Percentiles rank a stretch among this genome's conserved stretches.
These are phyloP conservation scores for Lepidocyrtoides sp. DNA, from an alignment of 2,888 invertebrate species.

Conservation along the genomic window DNA sequence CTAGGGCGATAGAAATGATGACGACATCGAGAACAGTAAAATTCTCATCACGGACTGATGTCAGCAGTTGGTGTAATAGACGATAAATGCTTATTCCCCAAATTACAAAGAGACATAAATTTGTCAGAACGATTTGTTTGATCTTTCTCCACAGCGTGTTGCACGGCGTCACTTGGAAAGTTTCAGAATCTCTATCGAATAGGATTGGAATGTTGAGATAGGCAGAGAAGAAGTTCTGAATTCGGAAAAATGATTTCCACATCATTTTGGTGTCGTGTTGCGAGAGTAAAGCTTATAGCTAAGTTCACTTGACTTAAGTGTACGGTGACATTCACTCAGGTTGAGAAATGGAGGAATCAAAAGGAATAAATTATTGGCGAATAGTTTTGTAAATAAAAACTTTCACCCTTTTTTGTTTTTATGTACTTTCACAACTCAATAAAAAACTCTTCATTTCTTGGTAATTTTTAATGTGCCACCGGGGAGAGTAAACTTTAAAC, in stretches of 20 bases:
- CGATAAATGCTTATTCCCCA: slow-evolving; percentile 75
- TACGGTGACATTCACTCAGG: neutral
- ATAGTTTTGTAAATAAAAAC: slow-evolving; percentile 23
- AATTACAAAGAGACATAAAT: slow-evolving; percentile 74
- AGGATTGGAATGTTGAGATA: slow-evolving; percentile 67
- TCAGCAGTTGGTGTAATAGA: slow-evolving; percentile 71
- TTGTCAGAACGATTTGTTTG: slow-evolving; percentile 73
- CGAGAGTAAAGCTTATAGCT: neutral
- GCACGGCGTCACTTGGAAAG: slow-evolving; percentile 68
- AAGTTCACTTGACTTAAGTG: neutral
- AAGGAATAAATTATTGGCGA: slow-evolving; percentile 13
- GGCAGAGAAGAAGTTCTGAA: slow-evolving; percentile 65
- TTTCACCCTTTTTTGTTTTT: neutral
- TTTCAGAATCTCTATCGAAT: slow-evolving; percentile 43
- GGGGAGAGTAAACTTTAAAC: slow-evolving; percentile 2
- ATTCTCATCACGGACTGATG: slow-evolving; percentile 72
- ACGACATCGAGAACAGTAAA: slow-evolving; percentile 68
- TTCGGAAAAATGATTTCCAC: slow-evolving; percentile 72
- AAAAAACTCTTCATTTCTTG: neutral
- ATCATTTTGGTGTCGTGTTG: slow-evolving; percentile 62
- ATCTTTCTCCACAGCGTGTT: slow-evolving; percentile 74
- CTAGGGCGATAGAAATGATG: slow-evolving; percentile 68
- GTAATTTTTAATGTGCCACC: neutral
- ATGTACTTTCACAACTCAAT: neutral
- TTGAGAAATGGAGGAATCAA: neutral